Evolutionary conservation across 2,113 vertebrate species (phyloP).

Genomic region (Suricata suricatta): DNA sequence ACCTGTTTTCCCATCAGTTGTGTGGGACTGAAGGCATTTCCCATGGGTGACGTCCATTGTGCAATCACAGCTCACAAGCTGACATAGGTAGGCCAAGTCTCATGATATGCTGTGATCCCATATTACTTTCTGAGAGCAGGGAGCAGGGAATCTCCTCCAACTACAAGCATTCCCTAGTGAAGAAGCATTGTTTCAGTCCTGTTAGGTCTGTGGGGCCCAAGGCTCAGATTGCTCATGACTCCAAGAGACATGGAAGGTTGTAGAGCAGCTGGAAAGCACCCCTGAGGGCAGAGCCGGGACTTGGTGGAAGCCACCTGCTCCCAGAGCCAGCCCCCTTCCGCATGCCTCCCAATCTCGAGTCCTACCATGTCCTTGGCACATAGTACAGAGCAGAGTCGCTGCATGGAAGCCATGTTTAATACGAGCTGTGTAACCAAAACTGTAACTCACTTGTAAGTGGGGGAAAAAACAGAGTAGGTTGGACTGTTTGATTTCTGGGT

Average conservation of each 20-base stretch:
- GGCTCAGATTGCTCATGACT: neutral
- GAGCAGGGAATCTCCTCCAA: neutral
- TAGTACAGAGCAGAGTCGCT: neutral
- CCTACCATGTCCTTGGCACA: neutral
- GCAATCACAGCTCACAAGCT: neutral
- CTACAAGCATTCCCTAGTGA: neutral
- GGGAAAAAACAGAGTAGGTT: neutral
- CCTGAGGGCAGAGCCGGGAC: neutral
- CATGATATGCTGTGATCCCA: neutral
- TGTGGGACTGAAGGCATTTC: neutral
- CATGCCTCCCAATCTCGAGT: neutral
- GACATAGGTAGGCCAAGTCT: neutral
- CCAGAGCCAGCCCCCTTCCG: neutral
- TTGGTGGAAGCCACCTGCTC: accelerated
- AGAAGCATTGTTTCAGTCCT: neutral
- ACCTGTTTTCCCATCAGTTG: neutral
- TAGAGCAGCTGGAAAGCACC: accelerated
- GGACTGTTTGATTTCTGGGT: neutral
- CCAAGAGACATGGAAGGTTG: accelerated
- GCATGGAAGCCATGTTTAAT: neutral
- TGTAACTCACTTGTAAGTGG: neutral
- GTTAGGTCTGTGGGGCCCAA: neutral
- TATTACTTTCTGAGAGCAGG: neutral
- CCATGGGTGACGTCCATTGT: neutral
- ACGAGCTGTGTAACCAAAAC: neutral